These are phyloP conservation scores for Cetoscarus ocellatus DNA, from an alignment of 2,797 vertebrate species.

Conservation along the genomic window DNA sequence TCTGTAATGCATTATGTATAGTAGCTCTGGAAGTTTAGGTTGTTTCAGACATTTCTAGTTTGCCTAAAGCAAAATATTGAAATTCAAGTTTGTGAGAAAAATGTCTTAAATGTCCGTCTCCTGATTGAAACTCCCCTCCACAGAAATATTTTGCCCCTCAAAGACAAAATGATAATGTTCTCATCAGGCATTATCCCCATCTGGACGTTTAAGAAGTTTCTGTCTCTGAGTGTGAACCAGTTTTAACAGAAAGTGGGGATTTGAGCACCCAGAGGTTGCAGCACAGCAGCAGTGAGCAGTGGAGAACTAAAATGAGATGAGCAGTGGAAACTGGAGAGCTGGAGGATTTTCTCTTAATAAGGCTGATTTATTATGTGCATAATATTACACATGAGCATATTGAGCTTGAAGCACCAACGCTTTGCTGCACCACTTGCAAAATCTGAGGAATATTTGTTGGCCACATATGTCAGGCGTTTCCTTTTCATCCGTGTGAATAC, in stretches of 20 bases:
- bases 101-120: background rate
- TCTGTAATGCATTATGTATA: too few species aligned
- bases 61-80: background rate
- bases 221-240: background rate
- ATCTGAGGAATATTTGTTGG: background rate
- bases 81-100: background rate
- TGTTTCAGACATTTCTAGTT: too few species aligned
- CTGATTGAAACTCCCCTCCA: background rate
- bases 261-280: background rate
- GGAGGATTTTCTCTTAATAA: constrained; percentile 28
- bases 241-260: constrained; percentile 2
- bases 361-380: constrained; percentile 47
- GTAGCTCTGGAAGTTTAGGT: too few species aligned
- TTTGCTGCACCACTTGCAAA: background rate
- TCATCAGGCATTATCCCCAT: background rate
- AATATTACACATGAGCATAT: constrained; percentile 7
- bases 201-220: constrained; percentile 2
- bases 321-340: constrained; percentile 2
- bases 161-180: background rate
- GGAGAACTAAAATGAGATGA: constrained; percentile 14
- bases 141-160: background rate
- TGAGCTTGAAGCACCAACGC: constrained; percentile 3
- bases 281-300: background rate
- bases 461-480: background rate
- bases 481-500: background rate